These are phyloP conservation scores for Poeciliopsis prolifica DNA, from an alignment of 2,113 vertebrate species.

Conservation along the genomic window DNA sequence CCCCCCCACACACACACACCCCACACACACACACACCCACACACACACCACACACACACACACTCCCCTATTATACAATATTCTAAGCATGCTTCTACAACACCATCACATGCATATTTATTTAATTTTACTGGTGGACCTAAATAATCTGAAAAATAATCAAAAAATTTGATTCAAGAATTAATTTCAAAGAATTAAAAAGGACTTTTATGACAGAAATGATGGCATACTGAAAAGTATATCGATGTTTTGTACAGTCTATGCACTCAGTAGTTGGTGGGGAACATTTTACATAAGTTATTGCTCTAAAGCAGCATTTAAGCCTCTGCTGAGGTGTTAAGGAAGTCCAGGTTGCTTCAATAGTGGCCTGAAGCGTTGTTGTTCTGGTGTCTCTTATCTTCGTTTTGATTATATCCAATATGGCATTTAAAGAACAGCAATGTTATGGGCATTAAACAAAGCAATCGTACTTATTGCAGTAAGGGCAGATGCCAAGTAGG, in stretches of 20 bases:
- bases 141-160: not conserved
- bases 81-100: not conserved
- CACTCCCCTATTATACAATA: conserved; percentile 25
- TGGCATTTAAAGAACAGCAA: too few species aligned
- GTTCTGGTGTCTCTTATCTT: not conserved
- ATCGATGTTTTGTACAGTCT: not conserved
- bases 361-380: not conserved
- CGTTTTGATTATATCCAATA: not conserved
- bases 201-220: too few species aligned
- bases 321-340: not conserved
- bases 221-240: not conserved
- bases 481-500: too few species aligned
- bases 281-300: not conserved
- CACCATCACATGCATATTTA: not conserved
- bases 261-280: not conserved
- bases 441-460: too few species aligned
- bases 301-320: not conserved
- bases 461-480: too few species aligned
- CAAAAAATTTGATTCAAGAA: not conserved
- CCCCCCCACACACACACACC: conserved; percentile 14
- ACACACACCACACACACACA: not conserved
- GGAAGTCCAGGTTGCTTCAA: not conserved
- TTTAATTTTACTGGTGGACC: not conserved
- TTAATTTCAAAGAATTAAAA: too few species aligned
- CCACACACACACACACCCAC: conserved; percentile 31